Conservation (phyloP, 2,797 vertebrate species). For the Chaunax sp. region DNA sequence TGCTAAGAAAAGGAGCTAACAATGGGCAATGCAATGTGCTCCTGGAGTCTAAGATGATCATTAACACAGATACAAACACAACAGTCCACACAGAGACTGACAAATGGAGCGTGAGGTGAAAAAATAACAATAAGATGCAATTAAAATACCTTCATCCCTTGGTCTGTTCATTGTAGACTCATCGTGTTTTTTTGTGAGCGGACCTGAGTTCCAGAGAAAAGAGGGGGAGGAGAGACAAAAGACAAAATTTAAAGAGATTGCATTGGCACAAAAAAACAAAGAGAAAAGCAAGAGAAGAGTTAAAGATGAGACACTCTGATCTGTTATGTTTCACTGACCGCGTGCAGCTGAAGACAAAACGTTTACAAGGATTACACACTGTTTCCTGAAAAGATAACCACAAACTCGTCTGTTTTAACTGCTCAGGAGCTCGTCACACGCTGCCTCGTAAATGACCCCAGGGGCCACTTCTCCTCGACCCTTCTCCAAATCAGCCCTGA, state of each 20-base stretch:
- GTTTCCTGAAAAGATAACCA: slow-evolving; percentile 59
- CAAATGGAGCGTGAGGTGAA: slow-evolving; percentile 64
- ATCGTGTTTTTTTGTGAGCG: slow-evolving; percentile 94
- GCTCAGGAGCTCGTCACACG: slow-evolving; percentile 66
- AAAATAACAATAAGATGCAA: slow-evolving; percentile 73
- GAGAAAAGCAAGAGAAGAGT: slow-evolving; percentile 52
- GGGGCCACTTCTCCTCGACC: slow-evolving; percentile 65
- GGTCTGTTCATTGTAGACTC: slow-evolving; percentile 92
- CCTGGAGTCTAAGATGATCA: slow-evolving; percentile 43
- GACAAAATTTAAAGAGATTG: slow-evolving; percentile 77
- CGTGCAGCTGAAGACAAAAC: slow-evolving; percentile 45
- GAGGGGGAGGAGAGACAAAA: slow-evolving; percentile 79
- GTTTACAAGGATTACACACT: slow-evolving; percentile 51
- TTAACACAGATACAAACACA: slow-evolving; percentile 57
- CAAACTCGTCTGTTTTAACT: slow-evolving; percentile 68
- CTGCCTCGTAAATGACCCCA: slow-evolving; percentile 69
- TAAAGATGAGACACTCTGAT: slow-evolving; percentile 36
- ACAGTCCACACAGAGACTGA: slow-evolving; percentile 49
- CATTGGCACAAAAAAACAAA: slow-evolving; percentile 57
- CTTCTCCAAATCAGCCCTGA: slow-evolving; percentile 66
- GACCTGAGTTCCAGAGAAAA: slow-evolving; percentile 89
- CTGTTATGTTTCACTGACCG: slow-evolving; percentile 40
- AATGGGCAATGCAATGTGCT: slow-evolving; percentile 35
- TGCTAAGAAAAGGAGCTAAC: slow-evolving; percentile 42
- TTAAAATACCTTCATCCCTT: slow-evolving; percentile 95